Conservation (phyloP, 2,888 invertebrate species). For the Lagria hirta region DNA sequence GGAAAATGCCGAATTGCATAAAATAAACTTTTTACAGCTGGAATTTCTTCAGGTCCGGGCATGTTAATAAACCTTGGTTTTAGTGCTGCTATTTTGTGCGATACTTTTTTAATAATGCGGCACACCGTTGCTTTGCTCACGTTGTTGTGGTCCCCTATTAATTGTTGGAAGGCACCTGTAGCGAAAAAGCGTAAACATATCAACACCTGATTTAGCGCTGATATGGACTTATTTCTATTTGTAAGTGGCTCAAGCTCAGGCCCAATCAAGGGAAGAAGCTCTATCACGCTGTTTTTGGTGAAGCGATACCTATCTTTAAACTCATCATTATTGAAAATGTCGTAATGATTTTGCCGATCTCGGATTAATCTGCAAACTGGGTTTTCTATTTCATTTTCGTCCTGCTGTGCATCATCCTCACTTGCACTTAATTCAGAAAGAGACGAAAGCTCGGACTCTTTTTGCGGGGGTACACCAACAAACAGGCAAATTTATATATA, state of each 20-base stretch:
- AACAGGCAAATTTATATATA: no score
- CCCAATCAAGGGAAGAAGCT: slow-evolving; percentile 4
- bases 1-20: slow-evolving; percentile 5
- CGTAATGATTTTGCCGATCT: slow-evolving; percentile 1
- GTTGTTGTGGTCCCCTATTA: slow-evolving; percentile 7
- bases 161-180: slow-evolving; percentile 11
- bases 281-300: slow-evolving; percentile 4
- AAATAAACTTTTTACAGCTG: not conserved
- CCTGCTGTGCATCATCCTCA: no score
- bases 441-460: no score
- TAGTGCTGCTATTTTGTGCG: slow-evolving; percentile 11
- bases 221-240: slow-evolving; percentile 13
- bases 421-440: no score
- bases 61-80: slow-evolving; percentile 10
- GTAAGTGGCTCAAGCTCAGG: not conserved
- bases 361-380: slow-evolving; percentile 1
- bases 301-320: slow-evolving; percentile 15
- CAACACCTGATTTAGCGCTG: slow-evolving; percentile 7
- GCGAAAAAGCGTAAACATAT: slow-evolving; percentile 14
- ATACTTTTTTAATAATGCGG: slow-evolving; percentile 7
- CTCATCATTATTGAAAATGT: not conserved
- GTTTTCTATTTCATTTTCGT: no score
- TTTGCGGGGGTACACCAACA: no score
- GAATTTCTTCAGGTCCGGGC: slow-evolving; percentile 8
- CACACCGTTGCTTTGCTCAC: slow-evolving; percentile 7